Evolutionary conservation across 2,113 vertebrate species (phyloP).

Genomic region (Oreochromis aureus): DNA sequence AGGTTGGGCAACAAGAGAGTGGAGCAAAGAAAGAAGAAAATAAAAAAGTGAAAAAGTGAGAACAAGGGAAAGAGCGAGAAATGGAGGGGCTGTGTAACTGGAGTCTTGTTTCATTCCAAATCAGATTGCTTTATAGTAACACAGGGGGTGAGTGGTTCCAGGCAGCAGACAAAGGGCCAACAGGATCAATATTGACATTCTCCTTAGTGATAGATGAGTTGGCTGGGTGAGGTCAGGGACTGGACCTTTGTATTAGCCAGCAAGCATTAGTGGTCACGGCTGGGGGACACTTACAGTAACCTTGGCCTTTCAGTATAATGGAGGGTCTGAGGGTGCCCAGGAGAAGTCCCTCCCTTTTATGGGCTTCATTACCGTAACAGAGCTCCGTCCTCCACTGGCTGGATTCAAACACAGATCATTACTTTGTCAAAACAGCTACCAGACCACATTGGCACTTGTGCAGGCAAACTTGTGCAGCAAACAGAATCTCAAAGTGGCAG

Average conservation of each 20-base stretch:
- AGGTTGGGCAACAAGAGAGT: slow-evolving; percentile 19
- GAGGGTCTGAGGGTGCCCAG: slow-evolving; percentile 43
- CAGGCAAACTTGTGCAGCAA: slow-evolving; percentile 25
- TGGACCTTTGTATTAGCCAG: slow-evolving; percentile 42
- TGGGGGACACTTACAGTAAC: slow-evolving; percentile 63
- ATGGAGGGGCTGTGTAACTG: slow-evolving; percentile 17
- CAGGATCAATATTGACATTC: slow-evolving; percentile 76
- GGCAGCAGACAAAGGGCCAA: slow-evolving; percentile 66
- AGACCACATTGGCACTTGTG: slow-evolving; percentile 43
- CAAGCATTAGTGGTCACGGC: slow-evolving; percentile 54
- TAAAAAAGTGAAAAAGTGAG: neutral
- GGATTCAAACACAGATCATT: slow-evolving; percentile 60
- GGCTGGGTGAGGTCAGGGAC: slow-evolving; percentile 56
- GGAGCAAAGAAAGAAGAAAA: neutral
- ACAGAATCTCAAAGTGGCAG: slow-evolving; percentile 10
- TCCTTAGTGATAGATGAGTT: slow-evolving; percentile 64
- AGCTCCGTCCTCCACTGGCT: slow-evolving; percentile 43
- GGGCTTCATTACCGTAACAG: slow-evolving; percentile 63
- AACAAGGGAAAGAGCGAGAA: slow-evolving; percentile 13
- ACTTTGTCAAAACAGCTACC: slow-evolving; percentile 66
- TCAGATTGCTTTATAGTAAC: slow-evolving; percentile 65
- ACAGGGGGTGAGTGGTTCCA: slow-evolving; percentile 64
- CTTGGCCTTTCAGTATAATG: slow-evolving; percentile 54
- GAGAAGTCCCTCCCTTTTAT: slow-evolving; percentile 45
- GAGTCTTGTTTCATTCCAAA: slow-evolving; percentile 53